phyloP scores from a whole-genome alignment of 2,113 vertebrate species.

The Aspidoscelis tigris region DNA sequence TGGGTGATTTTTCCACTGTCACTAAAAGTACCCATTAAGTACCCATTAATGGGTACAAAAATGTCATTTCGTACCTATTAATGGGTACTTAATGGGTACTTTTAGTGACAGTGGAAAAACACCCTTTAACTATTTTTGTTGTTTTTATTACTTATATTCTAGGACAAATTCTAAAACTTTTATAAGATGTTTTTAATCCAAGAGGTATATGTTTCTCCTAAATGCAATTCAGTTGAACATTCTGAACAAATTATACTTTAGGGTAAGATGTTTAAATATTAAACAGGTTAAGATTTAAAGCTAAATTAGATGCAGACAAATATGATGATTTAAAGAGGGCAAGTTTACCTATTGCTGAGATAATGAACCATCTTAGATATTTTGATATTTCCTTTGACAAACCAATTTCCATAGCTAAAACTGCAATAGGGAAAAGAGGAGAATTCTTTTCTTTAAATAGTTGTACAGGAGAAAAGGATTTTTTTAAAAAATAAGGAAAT shows the following conservation, averaged over 20 bases:
- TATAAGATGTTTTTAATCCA: conserved; percentile 25
- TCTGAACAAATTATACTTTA: conserved; percentile 12
- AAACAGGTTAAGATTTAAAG: background rate
- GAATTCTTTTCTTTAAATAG: too few species aligned
- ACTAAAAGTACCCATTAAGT: too few species aligned
- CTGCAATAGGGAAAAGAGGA: background rate
- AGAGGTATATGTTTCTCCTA: conserved; percentile 10
- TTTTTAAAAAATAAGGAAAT: background rate
- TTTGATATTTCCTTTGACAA: background rate
- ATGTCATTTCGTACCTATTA: too few species aligned
- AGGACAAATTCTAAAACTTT: background rate
- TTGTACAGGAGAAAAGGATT: too few species aligned
- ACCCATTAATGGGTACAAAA: too few species aligned
- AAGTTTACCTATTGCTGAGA: conserved; percentile 15
- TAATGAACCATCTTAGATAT: background rate
- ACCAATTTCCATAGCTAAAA: background rate
- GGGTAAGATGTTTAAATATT: conserved; percentile 34
- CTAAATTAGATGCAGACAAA: background rate
- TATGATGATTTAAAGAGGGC: background rate
- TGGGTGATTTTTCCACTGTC: background rate
- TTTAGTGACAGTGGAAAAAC: too few species aligned
- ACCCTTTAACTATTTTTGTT: background rate
- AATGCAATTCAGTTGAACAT: conserved; percentile 13
- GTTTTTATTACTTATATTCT: background rate
- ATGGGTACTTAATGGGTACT: too few species aligned